Evolutionary conservation across 1,140 invertebrate species (phyloP).

Genomic region (Cylas formicarius): DNA sequence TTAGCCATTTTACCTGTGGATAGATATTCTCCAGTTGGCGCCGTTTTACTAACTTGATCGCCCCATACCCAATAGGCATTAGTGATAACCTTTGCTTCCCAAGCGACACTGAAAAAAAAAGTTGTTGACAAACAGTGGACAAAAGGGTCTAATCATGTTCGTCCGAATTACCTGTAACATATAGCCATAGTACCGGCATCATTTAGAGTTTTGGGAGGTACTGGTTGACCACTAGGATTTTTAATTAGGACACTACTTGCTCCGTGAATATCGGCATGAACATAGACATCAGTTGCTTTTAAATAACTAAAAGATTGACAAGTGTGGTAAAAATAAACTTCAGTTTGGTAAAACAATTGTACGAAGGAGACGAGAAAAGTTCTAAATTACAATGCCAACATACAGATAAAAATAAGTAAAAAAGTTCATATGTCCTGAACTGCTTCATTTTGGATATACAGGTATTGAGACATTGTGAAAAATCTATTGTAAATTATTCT

Average conservation of each 20-base stretch:
- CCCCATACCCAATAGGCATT: conserved; percentile 95
- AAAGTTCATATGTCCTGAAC: too few relatives aligned
- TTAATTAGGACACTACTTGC: conserved; percentile 93
- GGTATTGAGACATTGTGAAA: too few relatives aligned
- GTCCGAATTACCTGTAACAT: conserved; percentile 67
- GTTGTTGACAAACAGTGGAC: not conserved
- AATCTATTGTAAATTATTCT: too few relatives aligned
- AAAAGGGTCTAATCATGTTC: not conserved
- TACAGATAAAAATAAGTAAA: too few relatives aligned
- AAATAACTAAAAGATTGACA: conserved; percentile 63
- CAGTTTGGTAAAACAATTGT: too few relatives aligned
- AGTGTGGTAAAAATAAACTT: too few relatives aligned
- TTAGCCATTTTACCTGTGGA: conserved; percentile 53
- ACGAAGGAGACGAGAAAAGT: too few relatives aligned
- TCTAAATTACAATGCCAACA: too few relatives aligned
- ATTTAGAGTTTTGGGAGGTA: conserved; percentile 90
- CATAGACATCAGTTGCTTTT: conserved; percentile 74
- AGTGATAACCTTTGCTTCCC: conserved; percentile 93
- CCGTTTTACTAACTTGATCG: conserved; percentile 96
- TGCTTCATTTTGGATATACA: too few relatives aligned
- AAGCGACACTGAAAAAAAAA: conserved; percentile 67
- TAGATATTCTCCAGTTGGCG: conserved; percentile 94
- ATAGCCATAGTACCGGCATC: conserved; percentile 97
- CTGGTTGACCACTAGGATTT: conserved; percentile 63
- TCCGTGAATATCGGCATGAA: conserved; percentile 92